Base-by-base conservation (phyloP, 1,140 invertebrate genomes). In the Mylabris phalerata region DNA sequence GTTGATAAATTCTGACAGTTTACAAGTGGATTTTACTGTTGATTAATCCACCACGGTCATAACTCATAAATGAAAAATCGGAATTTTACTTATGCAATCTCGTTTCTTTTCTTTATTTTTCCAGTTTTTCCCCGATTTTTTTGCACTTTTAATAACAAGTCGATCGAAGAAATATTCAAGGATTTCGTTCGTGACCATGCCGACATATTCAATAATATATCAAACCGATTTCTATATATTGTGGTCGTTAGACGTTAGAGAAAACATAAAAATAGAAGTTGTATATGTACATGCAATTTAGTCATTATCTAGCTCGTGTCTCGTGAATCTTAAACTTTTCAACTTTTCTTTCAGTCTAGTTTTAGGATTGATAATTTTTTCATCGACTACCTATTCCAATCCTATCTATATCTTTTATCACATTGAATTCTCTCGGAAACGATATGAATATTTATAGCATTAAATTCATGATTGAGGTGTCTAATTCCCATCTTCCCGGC, bases 381-480 rank as follows among this genome's bases (percentile, higher is more conserved):
- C 32, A 5, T 32, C 32, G 0, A 32, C 32, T 7, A 32, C 7
- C 32, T 32, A 32, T 32, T 19, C 19, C 19, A 19, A 19, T 19
- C 19, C 32, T 32, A 32, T 7, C 32, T 32, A 32, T 32, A 32
- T 7, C 32, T 32, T 59, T 59, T 59, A 59, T 59, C 57, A 59
- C 48, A 59, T 40, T 59, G 52, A 52, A 59, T 41, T 50, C 50
- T 50, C 50, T 52, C 26, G 4, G 50, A 59, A 41, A 52, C 52
- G 57, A 59, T 59, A 59, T 59, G 57, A 50, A 59, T 59, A 59
- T 59, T 59, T 59, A 59, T 59, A 50, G 57, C 57, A 48, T 49
- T 59, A 59, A 59, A 50, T 59, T 54, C 57, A 59, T 50, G 44
- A 50, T 59, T 59, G 52, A 50, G 57, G 52, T 59, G 57, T 59